Percentiles rank a stretch among this genome's conserved stretches.
These are phyloP conservation scores for Nasonia longicornis DNA, from an alignment of 1,140 invertebrate species.

Conservation along the genomic window DNA sequence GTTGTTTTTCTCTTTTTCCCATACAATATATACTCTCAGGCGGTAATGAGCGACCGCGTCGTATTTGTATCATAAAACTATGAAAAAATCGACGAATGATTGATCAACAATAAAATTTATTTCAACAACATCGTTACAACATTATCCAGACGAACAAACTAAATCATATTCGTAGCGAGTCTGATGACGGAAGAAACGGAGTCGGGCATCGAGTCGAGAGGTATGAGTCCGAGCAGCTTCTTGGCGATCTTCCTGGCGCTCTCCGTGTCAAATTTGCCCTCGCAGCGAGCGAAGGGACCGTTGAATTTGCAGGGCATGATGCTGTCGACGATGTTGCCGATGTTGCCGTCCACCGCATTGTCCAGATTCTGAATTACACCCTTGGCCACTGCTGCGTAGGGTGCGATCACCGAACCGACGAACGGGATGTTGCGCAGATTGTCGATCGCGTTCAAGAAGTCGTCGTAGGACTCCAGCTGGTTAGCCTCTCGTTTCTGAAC, in stretches of 20 bases:
- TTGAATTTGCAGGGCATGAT: slow-evolving; percentile 9
- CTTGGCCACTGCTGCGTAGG: background rate
- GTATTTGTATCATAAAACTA: too few species aligned
- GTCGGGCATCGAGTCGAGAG: background rate
- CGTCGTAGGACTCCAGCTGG: background rate
- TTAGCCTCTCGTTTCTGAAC: background rate
- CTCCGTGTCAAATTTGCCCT: background rate
- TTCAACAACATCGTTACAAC: background rate
- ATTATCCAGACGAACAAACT: background rate
- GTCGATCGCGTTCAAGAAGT: background rate
- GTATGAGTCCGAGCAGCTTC: background rate
- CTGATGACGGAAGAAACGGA: background rate
- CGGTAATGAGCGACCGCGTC: too few species aligned
- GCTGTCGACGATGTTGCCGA: background rate
- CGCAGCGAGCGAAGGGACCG: background rate
- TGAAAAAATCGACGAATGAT: background rate
- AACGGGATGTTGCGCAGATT: background rate
- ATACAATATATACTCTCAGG: too few species aligned
- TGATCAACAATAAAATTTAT: background rate
- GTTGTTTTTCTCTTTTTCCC: too few species aligned
- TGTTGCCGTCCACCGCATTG: background rate
- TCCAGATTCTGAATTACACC: background rate
- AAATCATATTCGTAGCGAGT: background rate
- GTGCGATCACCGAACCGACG: background rate
- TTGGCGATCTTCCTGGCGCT: background rate